phyloP scores from a whole-genome alignment of 64 coral and sea anemone species.

The Acropora tenuis region DNA sequence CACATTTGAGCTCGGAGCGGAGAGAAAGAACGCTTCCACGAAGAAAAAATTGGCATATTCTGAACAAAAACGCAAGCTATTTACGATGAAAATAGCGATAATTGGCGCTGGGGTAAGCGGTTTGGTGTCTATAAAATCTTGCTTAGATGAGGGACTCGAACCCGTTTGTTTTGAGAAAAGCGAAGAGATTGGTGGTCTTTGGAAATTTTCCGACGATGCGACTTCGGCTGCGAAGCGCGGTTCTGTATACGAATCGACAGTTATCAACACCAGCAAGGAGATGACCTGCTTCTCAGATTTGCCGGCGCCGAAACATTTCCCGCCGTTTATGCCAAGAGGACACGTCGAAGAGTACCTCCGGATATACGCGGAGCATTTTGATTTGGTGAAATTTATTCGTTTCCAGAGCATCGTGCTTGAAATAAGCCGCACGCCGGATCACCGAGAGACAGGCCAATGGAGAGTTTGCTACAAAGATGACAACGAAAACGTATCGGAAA shows the following conservation, averaged over 20 bases:
- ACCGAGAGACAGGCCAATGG: conserved; percentile 61
- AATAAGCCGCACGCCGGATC: conserved; percentile 47
- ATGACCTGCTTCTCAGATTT: conserved; percentile 83
- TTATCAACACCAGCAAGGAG: conserved; percentile 91
- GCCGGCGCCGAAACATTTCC: conserved; percentile 82
- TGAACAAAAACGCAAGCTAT: neutral
- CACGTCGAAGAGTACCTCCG: conserved; percentile 56
- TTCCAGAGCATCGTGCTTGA: conserved; percentile 50
- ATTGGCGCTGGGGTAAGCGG: conserved; percentile 79
- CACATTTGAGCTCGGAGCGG: neutral
- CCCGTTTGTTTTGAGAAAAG: conserved; percentile 89
- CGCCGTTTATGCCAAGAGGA: conserved; percentile 71
- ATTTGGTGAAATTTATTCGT: conserved; percentile 54
- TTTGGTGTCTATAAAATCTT: conserved; percentile 81
- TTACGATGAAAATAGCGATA: conserved; percentile 65
- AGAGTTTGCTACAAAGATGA: conserved; percentile 40
- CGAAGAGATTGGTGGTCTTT: conserved; percentile 66
- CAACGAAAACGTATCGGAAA: neutral
- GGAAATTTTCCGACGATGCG: conserved; percentile 56
- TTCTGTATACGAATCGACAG: conserved; percentile 80
- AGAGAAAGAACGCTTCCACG: neutral
- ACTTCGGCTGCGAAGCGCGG: neutral
- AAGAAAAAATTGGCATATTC: neutral
- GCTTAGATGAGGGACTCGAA: conserved; percentile 81
- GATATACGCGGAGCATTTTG: conserved; percentile 65